A percentile compares a stretch with the other conserved stretches of the same genome.
Conservation (phyloP, 2,797 vertebrate species). For the Pitangus sulphuratus region DNA sequence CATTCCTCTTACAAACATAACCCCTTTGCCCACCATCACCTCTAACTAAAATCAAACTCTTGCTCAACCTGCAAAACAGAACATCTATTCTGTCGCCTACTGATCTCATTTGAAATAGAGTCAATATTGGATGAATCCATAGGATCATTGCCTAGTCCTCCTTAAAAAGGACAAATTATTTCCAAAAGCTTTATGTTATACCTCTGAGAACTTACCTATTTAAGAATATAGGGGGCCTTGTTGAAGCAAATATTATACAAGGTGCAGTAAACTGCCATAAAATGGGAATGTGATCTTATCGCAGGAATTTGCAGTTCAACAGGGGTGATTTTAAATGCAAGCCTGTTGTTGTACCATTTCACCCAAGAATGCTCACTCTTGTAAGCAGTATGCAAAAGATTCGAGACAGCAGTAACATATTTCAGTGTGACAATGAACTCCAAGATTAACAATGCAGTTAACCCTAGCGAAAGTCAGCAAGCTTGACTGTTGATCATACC, state of each 20-base stretch:
- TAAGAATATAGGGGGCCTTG: background rate
- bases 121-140: background rate
- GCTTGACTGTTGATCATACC: accelerated
- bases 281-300: background rate
- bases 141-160: background rate
- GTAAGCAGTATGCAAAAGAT: background rate
- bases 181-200: background rate
- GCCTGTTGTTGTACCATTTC: background rate
- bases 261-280: background rate
- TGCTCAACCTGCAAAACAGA: background rate
- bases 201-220: background rate
- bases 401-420: background rate
- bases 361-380: background rate
- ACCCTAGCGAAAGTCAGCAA: background rate
- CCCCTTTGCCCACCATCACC: background rate
- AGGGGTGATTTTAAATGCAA: background rate
- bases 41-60: background rate
- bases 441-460: background rate
- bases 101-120: background rate
- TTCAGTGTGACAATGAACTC: background rate
- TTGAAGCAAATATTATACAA: background rate
- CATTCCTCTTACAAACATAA: background rate
- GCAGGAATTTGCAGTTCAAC: background rate
- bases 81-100: background rate
- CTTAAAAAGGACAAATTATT: background rate